Evolutionary conservation across 2,113 vertebrate species (phyloP), one percentile per base, ranked within the genome.

Genomic region (Narcine bancroftii): DNA sequence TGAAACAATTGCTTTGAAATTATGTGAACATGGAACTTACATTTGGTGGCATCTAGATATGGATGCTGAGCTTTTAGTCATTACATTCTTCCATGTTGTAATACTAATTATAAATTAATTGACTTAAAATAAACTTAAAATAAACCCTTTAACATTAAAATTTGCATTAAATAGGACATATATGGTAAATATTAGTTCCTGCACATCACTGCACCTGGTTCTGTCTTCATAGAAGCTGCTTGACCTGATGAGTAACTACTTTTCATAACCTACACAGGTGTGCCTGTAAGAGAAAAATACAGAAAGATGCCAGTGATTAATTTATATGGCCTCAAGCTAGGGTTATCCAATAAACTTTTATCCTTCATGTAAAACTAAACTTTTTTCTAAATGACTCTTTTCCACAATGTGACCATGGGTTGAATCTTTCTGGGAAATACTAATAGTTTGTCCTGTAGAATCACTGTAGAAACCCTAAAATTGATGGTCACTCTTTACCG

Each of bases 111-210:
- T 53, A 47, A 47, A 53, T 83, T 53, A 83, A 83, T 26, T 83
- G 26, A 83, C 53, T 83, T 83, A 83, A 83, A 50, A 83, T 33
- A 83, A 50, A 83, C 53, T 83, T 83, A 83, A 83, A 50, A 83
- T 33, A 83, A 50, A 83, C 53, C 29, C 29, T 56, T 33, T 50
- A 56, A 53, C 26, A 53, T 53, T 83, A 83, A 83, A 53, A 47
- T 47, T 45, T 50, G 50, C 79, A 13, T 53, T 50, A 83, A 50
- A 83, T 83, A 50, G 45, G 24, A 53, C 47, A 83, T 15, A 47
- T 11, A 9, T 33, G 47, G 29, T 33, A 33, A 83, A 83, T 26
- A 45, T 45, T 77, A 17, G n/a, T 75, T 39, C 73, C n/a, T 75
- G n/a, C 45, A 79, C 65, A 9, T 47, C 76, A 79, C 6, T 47